Conservation (phyloP, 92 coral and sea anemone species). For the Palythoa caribaeorum region DNA sequence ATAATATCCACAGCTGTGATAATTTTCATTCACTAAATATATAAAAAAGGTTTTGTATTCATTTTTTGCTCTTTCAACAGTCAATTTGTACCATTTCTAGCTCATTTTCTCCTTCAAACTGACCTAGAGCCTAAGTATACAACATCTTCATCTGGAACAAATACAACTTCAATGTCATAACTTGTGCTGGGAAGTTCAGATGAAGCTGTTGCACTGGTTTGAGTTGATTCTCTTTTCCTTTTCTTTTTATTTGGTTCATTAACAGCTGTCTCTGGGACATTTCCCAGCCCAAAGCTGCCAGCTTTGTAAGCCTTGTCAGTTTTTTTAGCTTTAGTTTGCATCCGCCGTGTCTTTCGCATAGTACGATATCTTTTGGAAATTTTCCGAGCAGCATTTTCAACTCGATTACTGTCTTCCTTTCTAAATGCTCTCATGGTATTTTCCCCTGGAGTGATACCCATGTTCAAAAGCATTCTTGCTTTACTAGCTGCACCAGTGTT, state of each 20-base stretch:
- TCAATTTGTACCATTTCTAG: not conserved
- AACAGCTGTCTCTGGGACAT: not conserved
- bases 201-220: not conserved
- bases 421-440: conserved; percentile 16
- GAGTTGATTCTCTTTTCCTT: not conserved
- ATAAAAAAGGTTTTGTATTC: no score
- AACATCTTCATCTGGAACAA: not conserved
- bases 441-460: conserved; percentile 6
- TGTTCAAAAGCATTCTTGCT: conserved; percentile 15
- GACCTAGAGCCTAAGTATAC: not conserved
- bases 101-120: not conserved
- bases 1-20: no score
- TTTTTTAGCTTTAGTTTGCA: not conserved
- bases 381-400: not conserved
- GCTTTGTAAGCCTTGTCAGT: not conserved
- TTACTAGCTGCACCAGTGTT: conserved; percentile 54
- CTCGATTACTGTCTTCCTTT: conserved; percentile 16
- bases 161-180: not conserved
- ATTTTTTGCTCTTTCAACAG: no score
- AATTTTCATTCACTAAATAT: no score
- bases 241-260: not conserved
- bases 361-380: not conserved
- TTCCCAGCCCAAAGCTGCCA: not conserved
- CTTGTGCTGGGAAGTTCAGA: not conserved
- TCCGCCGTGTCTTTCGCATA: not conserved